These are phyloP conservation scores for Ernsta delagoae DNA, from an alignment of 2,888 invertebrate genomes.

Conservation along the genomic window DNA sequence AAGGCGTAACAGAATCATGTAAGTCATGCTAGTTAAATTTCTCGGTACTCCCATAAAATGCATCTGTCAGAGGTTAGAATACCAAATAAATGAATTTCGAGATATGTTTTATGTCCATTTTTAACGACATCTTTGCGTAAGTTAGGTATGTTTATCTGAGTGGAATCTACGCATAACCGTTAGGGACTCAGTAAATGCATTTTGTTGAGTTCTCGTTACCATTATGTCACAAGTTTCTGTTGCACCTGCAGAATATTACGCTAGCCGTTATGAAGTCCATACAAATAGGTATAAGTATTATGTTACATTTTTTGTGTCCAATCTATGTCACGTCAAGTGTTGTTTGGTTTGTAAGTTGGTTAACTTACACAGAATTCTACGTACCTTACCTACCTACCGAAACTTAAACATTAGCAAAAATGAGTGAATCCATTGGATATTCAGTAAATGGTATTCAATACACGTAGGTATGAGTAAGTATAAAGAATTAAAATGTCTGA, in stretches of 20 bases:
- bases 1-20: neutral
- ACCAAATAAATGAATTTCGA: slow-evolving; percentile 8
- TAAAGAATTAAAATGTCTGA: no score
- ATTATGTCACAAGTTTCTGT: slow-evolving; percentile 14
- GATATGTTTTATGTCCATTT: slow-evolving; percentile 20
- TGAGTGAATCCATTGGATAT: no score
- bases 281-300: neutral
- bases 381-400: no score
- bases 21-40: neutral
- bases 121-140: slow-evolving; percentile 25
- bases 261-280: neutral
- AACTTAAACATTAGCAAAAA: no score
- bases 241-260: slow-evolving; percentile 28
- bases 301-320: neutral
- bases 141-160: slow-evolving; percentile 21
- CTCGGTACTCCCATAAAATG: slow-evolving; percentile 22
- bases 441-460: no score
- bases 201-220: slow-evolving; percentile 22
- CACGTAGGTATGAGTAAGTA: no score
- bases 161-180: slow-evolving; percentile 27
- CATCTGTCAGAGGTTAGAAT: slow-evolving; percentile 20
- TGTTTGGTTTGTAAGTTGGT: neutral
- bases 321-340: neutral
- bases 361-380: no score
- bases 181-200: slow-evolving; percentile 24